Evolutionary conservation across 2,797 vertebrate genomes (phyloP), one percentile per base, ranked within the genome.

Genomic region (Lateolabrax maculatus): DNA sequence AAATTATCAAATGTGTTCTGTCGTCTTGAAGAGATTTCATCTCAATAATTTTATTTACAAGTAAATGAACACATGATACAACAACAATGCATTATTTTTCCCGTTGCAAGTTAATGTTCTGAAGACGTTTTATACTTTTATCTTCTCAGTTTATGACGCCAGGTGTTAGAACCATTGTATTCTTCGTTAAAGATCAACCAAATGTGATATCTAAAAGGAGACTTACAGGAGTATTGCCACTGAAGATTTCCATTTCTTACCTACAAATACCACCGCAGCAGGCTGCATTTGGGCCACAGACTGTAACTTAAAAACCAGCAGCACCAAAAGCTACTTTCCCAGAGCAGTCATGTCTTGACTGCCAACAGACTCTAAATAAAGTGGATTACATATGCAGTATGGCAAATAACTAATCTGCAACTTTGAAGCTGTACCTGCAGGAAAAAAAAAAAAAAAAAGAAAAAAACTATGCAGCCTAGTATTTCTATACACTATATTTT

Each of bases 311-410:
- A 63, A 80, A 80, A 80, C 55, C 23, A 37, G 25, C 62, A 72
- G 44, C 53, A 71, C 41, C 23, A 39, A 66, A 53, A 61, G 23
- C 39, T 62, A 43, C 65, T 52, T 48, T 34, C 29, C 46, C 21
- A 5, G 21, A 44, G 29, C 56, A 57, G 39, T 58, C 51, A 37
- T 69, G 58, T 46, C 44, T 25, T 27, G 52, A 58, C 68, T 80
- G 52, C 66, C 51, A 62, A 69, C 72, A 63, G 55, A 75, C 36
- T 63, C 43, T 3, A 77, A 78, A 84, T 75, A 58, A 72, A 65
- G 51, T 64, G n/a, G 29, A 73, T 75, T 65, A 31, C n/a, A 25
- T 18, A 25, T 65, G 65, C 34, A 44, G 46, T 13, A 43, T 29
- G 37, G 70, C 25, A 52, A 43, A 63, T 31, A 34, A 56, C 53